Base-by-base conservation (phyloP, 2,888 invertebrate genomes). In the Strigamia maritima region DNA sequence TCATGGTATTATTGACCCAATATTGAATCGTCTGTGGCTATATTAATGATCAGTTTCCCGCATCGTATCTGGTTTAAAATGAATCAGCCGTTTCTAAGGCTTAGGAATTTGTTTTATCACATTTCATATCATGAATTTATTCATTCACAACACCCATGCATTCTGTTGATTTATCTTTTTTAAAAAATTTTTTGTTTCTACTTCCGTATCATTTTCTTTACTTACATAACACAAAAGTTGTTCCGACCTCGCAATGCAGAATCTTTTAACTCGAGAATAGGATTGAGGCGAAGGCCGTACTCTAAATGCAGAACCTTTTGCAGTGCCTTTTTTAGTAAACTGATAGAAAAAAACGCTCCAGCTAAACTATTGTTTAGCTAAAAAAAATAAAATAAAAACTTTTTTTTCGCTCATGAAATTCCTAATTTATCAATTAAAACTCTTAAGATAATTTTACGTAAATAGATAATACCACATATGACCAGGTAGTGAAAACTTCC, bases 241-340 rank as follows among this genome's bases (percentile, higher is more conserved):
- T 14, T 70, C 26, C 28, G 70, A 14, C 70, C 70, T 70, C 70
- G 70, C 28, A 26, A 10, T 70, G 26, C 16, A n/a, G 28, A 70
- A 28, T 26, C 70, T 28, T 28, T 65, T 70, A 28, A 26, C 28
- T 70, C 26, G 24, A 70, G 70, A 24, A 70, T 26, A 70, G 70
- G 28, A 70, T 70, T 70, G 60, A 70, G 70, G 70, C 70, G 70
- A 70, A 70, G 70, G 70, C 16, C 70, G 28, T 70, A 24, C n/a
- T 70, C 54, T 54, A 54, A 54, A 54, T 54, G 54, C 19, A 70
- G 2, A 70, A 4, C 10, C 70, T 70, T 14, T 28, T 70, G 16
- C 70, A 28, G 70, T 28, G 26, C 70, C 70, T 12, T 70, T 70
- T 70, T 28, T 70, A 70, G 70, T 70, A 7, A 28, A 28, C 14